Conservation (phyloP, 2,888 invertebrate species). For the Torymus aiolomorphi region DNA sequence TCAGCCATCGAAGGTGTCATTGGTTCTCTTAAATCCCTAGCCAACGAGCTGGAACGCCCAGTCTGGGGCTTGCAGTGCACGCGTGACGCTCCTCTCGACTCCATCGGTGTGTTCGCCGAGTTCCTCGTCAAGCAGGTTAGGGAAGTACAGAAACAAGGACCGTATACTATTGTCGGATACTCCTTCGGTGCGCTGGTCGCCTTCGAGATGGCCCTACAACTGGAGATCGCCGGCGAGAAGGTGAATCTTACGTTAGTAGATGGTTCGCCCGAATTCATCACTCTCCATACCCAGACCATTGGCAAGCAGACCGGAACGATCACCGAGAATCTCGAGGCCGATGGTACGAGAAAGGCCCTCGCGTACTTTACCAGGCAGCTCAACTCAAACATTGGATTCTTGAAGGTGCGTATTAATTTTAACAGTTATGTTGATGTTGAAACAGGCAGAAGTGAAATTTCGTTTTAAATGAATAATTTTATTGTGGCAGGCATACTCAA, state of each 20-base stretch:
- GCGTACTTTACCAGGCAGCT: slow-evolving; percentile 90
- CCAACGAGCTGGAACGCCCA: slow-evolving; percentile 83
- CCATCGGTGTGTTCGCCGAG: slow-evolving; percentile 84
- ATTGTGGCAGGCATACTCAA: slow-evolving; percentile 69
- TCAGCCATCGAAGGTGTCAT: slow-evolving; percentile 95
- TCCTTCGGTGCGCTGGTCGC: slow-evolving; percentile 97
- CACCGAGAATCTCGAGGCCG: slow-evolving; percentile 63
- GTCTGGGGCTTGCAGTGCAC: slow-evolving; percentile 95
- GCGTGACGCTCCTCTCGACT: slow-evolving; percentile 83
- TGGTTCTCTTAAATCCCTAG: slow-evolving; percentile 83
- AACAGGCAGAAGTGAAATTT: background rate
- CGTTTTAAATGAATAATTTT: slow-evolving; percentile 1
- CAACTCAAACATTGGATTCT: slow-evolving; percentile 83
- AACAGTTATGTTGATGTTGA: too few relatives aligned
- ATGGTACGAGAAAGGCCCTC: slow-evolving; percentile 78
- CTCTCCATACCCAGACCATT: slow-evolving; percentile 80
- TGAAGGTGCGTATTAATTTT: slow-evolving; percentile 77
- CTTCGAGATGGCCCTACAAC: slow-evolving; percentile 93
- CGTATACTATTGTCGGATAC: slow-evolving; percentile 94
- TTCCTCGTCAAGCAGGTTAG: slow-evolving; percentile 86
- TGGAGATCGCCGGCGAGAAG: slow-evolving; percentile 81
- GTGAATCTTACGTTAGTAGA: slow-evolving; percentile 88
- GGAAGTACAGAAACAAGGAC: slow-evolving; percentile 86
- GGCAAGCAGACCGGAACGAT: slow-evolving; percentile 58
- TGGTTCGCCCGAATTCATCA: slow-evolving; percentile 91